Evolutionary conservation across 2,888 invertebrate species (phyloP), one percentile per base, ranked within the genome.

Genomic region (Tetheella fluctuosa): DNA sequence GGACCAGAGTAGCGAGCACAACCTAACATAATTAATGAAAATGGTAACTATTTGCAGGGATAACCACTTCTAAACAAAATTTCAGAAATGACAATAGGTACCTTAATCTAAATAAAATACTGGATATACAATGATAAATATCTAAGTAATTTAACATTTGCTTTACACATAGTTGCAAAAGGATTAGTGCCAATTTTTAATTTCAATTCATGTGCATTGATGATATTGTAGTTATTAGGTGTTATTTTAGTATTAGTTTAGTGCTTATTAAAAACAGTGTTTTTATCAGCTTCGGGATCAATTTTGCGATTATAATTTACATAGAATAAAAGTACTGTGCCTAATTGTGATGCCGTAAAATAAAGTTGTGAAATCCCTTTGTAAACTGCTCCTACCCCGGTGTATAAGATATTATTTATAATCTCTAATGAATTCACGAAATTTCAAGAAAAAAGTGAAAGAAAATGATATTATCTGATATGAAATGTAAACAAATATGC

Each of bases 21-120:
- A 86, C 84, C 86, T 91, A 91, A 90, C 83, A 55, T 55, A 77
- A 83, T 84, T 54, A 77, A 83, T 84, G 85, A 88, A 89, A 89
- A 90, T 93, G 92, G 92, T 93, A 93, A 93, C 92, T 93, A 91
- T 90, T 90, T 83, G 87, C 90, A 91, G 92, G 92, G 92, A 91
- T 85, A 85, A 84, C 77, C 86, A 89, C 86, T 82, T 84, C 84
- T 86, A 82, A 77, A 76, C 69, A 70, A 76, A 73, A 62, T 55
- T 66, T 65, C 65, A 63, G 58, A 62, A 71, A 69, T 73, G 68
- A 48, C 48, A 48, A 48, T 48, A 48, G 48, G 48, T 48, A 48
- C 48, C 48, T 48, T 12, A 54, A 54, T 54, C 54, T 34, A 54
- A 25, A 34, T 4, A 54, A 15, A 42, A 13, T 13, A 42, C 17